phyloP scores from a whole-genome alignment of 2,888 invertebrate species.

The Cephus pygmeus region DNA sequence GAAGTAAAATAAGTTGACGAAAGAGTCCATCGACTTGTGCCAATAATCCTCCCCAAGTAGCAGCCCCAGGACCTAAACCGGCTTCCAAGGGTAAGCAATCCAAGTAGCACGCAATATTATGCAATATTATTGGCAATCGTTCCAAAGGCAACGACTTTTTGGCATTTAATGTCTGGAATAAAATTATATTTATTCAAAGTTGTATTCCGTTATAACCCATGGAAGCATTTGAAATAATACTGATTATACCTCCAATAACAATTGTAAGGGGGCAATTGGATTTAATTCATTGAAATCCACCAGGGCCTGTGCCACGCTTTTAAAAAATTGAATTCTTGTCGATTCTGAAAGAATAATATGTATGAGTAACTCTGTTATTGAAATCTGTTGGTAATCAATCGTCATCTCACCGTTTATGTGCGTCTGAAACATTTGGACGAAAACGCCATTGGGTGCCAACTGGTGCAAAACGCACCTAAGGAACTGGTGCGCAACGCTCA shows the following conservation, averaged over 20 bases:
- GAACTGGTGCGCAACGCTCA: slow-evolving; percentile 97
- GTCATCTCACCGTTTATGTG: slow-evolving; percentile 78
- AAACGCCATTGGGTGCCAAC: slow-evolving; percentile 95
- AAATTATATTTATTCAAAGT: slow-evolving; percentile 18
- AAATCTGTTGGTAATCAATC: neutral
- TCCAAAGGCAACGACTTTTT: slow-evolving; percentile 80
- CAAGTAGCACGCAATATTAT: slow-evolving; percentile 93
- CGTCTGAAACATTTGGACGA: slow-evolving; percentile 94
- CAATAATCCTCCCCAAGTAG: slow-evolving; percentile 84
- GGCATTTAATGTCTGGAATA: slow-evolving; percentile 76
- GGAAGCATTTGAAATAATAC: neutral
- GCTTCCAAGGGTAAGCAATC: slow-evolving; percentile 90
- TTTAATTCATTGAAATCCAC: slow-evolving; percentile 96
- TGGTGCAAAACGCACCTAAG: slow-evolving; percentile 96
- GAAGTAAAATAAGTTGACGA: slow-evolving; percentile 78
- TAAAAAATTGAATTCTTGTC: slow-evolving; percentile 87
- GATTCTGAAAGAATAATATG: slow-evolving; percentile 68
- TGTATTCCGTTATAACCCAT: slow-evolving; percentile 3
- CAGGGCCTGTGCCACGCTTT: slow-evolving; percentile 91
- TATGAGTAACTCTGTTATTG: neutral
- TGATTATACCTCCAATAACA: slow-evolving; percentile 80
- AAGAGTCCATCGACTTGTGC: slow-evolving; percentile 89
- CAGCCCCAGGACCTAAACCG: slow-evolving; percentile 74
- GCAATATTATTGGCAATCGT: slow-evolving; percentile 81
- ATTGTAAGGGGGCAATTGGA: slow-evolving; percentile 92